A percentile compares a stretch with the other conserved stretches of the same genome.
Conservation (phyloP, 2,888 invertebrate genomes). For the Phorcus lineatus region DNA sequence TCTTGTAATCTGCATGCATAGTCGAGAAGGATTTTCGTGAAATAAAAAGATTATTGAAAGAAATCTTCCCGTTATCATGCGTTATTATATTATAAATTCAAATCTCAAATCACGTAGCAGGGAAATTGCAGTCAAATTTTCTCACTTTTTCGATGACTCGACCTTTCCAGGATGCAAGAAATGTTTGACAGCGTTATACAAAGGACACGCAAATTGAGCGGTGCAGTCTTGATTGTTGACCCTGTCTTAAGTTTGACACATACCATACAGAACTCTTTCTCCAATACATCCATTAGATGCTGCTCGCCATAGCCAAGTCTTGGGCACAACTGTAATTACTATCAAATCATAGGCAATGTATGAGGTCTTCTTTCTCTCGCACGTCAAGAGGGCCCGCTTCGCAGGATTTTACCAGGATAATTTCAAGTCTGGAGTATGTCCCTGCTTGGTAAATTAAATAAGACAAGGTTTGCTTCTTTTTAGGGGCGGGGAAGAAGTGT, state of each 20-base stretch:
- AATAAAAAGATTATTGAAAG: conserved; percentile 7
- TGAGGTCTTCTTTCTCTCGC: conserved; percentile 4
- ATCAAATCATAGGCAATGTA: conserved; percentile 11
- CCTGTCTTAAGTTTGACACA: not conserved
- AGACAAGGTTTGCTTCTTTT: conserved; percentile 8
- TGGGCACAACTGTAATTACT: conserved; percentile 3
- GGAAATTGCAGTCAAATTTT: not conserved
- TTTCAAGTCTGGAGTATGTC: conserved; percentile 1
- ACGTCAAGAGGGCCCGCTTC: not conserved
- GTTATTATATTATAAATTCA: conserved; percentile 11
- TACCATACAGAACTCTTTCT: not conserved
- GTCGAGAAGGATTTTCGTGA: not conserved
- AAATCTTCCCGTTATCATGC: not conserved
- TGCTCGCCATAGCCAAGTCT: not conserved
- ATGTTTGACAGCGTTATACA: not conserved
- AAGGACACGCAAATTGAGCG: conserved; percentile 8
- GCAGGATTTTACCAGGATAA: not conserved
- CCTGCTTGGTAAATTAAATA: not conserved
- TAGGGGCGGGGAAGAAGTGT: not conserved
- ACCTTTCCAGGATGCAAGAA: not conserved
- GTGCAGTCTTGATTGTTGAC: not conserved
- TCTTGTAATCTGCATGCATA: not conserved
- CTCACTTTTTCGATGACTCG: not conserved
- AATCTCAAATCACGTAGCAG: not conserved
- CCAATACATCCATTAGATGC: not conserved